These are phyloP conservation scores for Ecliptopera silaceata DNA, from an alignment of 2,888 invertebrate genomes.

Conservation along the genomic window DNA sequence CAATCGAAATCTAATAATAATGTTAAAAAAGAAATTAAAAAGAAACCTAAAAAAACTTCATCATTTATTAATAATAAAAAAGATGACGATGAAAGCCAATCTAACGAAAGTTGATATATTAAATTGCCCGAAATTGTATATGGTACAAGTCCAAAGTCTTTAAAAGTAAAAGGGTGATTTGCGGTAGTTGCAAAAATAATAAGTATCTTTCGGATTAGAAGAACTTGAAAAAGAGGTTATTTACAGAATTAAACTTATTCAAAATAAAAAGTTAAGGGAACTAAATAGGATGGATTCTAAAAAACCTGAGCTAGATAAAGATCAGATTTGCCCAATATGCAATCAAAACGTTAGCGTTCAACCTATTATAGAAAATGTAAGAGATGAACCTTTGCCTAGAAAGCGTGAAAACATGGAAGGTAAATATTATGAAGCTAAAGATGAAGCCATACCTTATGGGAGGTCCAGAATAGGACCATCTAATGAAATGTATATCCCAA, in stretches of 20 bases:
- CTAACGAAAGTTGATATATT: not conserved
- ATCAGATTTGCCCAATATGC: constrained; percentile 3
- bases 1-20: constrained; percentile 13
- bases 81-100: not conserved
- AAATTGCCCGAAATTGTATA: not conserved
- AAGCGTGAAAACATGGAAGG: not conserved
- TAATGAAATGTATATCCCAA: not conserved
- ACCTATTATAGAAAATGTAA: not conserved
- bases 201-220: constrained; percentile 47
- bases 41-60: constrained; percentile 4
- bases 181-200: constrained; percentile 3
- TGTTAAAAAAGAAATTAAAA: not conserved
- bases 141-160: constrained; percentile 5
- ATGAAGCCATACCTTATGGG: not conserved
- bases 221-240: constrained; percentile 53
- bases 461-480: constrained; percentile 1
- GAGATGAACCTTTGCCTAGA: not conserved
- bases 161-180: constrained; percentile 7
- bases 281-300: not conserved
- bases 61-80: constrained; percentile 6
- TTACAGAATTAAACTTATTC: constrained; percentile 44
- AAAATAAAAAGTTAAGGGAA: constrained; percentile 39
- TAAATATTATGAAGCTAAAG: not conserved
- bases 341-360: not conserved
- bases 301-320: not conserved